A percentile compares a stretch with the other conserved stretches of the same genome.
Evolutionary conservation across 2,113 vertebrate species (phyloP).

Genomic region (Vulpes ferrilata): DNA sequence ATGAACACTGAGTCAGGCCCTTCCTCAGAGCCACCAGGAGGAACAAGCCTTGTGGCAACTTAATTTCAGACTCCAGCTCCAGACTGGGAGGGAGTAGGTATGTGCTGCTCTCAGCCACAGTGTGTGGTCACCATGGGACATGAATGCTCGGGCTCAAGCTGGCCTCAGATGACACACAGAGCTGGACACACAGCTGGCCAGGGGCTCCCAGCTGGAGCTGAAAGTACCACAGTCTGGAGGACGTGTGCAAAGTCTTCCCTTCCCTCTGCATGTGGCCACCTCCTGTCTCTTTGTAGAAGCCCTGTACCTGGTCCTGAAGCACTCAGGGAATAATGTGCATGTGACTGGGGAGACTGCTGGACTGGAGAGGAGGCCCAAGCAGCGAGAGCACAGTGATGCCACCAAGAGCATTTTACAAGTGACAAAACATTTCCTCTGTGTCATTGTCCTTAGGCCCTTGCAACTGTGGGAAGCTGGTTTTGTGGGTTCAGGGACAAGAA

Average conservation of each 20-base stretch:
- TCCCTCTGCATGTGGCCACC: not conserved
- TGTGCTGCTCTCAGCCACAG: not conserved
- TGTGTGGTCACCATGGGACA: not conserved
- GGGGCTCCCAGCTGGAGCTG: not conserved
- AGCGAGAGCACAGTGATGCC: not conserved
- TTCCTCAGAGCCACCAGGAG: not conserved
- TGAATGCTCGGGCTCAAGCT: rapidly evolving
- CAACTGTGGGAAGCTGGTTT: not conserved
- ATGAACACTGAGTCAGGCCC: rapidly evolving
- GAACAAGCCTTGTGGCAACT: not conserved
- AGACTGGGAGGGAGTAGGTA: not conserved
- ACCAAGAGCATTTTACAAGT: rapidly evolving
- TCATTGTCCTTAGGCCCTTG: not conserved
- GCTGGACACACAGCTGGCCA: rapidly evolving
- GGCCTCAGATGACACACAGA: not conserved
- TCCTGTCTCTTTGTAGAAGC: not conserved
- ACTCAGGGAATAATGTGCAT: not conserved
- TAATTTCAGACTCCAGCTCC: not conserved
- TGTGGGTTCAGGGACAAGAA: not conserved
- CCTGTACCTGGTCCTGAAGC: not conserved
- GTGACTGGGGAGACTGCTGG: not conserved
- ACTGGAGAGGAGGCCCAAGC: rapidly evolving
- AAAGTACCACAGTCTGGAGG: not conserved
- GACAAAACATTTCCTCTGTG: not conserved
- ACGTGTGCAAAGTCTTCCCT: too few species aligned